Percentiles rank a stretch among this genome's conserved stretches.
phyloP scores from a whole-genome alignment of 1,140 invertebrate genomes.

The Bombus sylvicola region DNA sequence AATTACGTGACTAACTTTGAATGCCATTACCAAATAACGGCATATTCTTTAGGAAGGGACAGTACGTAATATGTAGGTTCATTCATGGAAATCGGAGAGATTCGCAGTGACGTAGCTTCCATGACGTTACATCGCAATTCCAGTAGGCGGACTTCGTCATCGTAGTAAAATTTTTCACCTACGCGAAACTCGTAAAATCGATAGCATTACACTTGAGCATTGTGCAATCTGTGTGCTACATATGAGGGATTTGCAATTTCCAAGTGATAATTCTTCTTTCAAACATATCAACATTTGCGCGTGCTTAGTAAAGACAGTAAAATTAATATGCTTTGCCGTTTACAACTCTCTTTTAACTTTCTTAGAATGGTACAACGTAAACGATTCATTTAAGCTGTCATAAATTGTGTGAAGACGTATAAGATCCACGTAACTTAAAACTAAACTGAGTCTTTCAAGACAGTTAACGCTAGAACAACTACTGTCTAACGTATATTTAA shows the following conservation, averaged over 20 bases:
- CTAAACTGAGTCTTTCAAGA: not conserved
- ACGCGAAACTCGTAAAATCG: not conserved
- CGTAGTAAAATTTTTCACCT: slow-evolving; percentile 13
- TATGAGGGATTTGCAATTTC: not conserved
- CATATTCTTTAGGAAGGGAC: not conserved
- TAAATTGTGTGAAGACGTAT: not conserved
- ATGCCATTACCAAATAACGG: not conserved
- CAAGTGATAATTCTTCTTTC: not conserved
- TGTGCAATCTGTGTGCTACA: not conserved
- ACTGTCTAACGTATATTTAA: no score
- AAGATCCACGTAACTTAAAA: not conserved
- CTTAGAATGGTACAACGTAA: not conserved
- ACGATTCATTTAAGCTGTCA: not conserved
- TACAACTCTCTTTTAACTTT: not conserved
- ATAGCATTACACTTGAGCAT: not conserved
- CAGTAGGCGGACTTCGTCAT: slow-evolving; percentile 35
- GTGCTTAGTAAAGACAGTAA: not conserved
- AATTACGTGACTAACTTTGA: slow-evolving; percentile 12
- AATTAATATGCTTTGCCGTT: not conserved
- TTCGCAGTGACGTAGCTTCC: slow-evolving; percentile 36
- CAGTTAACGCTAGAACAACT: no score
- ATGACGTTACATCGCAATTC: slow-evolving; percentile 39
- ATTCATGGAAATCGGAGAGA: slow-evolving; percentile 25
- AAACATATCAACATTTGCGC: not conserved
- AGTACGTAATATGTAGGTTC: not conserved